Evolutionary conservation across 2,113 vertebrate genomes (phyloP).

Genomic region (Tragulus kanchil): DNA sequence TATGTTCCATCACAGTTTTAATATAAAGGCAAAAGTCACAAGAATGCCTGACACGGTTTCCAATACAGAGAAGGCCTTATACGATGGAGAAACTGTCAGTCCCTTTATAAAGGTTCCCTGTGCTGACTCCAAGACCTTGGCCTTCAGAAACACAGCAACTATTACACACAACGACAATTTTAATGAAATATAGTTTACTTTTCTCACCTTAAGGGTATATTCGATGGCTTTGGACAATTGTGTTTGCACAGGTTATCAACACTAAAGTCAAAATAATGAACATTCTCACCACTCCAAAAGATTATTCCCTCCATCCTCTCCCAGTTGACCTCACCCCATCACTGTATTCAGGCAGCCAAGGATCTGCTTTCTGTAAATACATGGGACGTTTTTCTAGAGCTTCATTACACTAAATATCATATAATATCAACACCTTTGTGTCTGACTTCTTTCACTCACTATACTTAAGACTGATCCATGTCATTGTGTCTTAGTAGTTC

Average conservation of each 20-base stretch:
- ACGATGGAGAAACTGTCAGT: not conserved
- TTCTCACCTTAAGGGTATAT: not conserved
- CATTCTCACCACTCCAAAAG: not conserved
- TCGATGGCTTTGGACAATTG: not conserved
- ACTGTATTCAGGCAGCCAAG: not conserved
- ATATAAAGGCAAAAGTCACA: not conserved
- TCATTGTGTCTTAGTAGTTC: not conserved
- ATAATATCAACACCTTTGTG: not conserved
- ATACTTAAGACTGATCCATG: not conserved
- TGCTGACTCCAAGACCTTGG: not conserved
- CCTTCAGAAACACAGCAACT: not conserved
- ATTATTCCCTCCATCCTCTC: not conserved
- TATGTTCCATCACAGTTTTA: not conserved
- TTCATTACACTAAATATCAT: not conserved
- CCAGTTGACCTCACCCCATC: not conserved
- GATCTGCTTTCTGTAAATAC: not conserved
- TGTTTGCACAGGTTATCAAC: not conserved
- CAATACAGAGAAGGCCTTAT: not conserved
- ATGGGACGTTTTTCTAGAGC: not conserved
- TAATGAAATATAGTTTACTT: not conserved
- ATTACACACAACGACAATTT: not conserved
- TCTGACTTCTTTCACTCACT: slow-evolving; percentile 10
- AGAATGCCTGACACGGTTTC: not conserved
- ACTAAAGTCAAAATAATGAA: not conserved
- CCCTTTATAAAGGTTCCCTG: not conserved